Base-by-base conservation (phyloP, 2,797 vertebrate genomes). In the Passerculus sandwichensis region DNA sequence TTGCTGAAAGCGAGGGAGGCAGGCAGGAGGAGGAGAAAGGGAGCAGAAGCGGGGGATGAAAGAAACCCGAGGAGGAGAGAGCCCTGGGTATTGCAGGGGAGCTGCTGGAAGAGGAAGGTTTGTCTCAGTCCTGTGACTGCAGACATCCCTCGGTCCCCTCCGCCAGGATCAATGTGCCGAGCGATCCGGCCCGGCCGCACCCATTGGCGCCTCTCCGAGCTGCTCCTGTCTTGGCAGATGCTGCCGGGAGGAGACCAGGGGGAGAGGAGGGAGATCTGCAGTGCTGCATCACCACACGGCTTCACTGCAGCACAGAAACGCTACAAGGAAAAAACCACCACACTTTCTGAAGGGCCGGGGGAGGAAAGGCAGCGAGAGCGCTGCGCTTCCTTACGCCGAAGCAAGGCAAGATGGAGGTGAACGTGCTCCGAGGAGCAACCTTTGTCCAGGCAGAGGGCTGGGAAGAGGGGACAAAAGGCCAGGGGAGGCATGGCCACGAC, bases 201-300 rank as follows among this genome's bases (percentile, higher is more conserved):
- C 97, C 94, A 32, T 5, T 93, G 95, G 94, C 94, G 7, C 6
- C 84, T 88, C 85, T 93, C 91, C 75, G 88, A 95, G 73, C 89
- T 85, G 94, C 94, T 96, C 94, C 94, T 7, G 85, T 67, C 83
- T 86, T 93, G 93, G 96, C 95, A 91, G 95, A 78, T 70, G 74
- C 94, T 62, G 74, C 66, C 11, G 14, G 94, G 81, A 95, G 85
- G 93, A 94, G 59, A 53, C 21, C 25, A 34, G 19, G 71, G 69
- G 71, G 88, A 91, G 89, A 94, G 83, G 77, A 90, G 93, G 67
- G 77, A 96, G 91, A 85, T 91, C 96, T 85, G 97, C 97, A 97
- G 80, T 91, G 94, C 94, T 94, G 95, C 92, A 93, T 95, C 96
- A 85, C 66, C 86, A 77, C 90, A 85, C 53, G 10, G 27, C 64